phyloP scores from a whole-genome alignment of 2,888 invertebrate genomes.

The Drosophila paranaensis region DNA sequence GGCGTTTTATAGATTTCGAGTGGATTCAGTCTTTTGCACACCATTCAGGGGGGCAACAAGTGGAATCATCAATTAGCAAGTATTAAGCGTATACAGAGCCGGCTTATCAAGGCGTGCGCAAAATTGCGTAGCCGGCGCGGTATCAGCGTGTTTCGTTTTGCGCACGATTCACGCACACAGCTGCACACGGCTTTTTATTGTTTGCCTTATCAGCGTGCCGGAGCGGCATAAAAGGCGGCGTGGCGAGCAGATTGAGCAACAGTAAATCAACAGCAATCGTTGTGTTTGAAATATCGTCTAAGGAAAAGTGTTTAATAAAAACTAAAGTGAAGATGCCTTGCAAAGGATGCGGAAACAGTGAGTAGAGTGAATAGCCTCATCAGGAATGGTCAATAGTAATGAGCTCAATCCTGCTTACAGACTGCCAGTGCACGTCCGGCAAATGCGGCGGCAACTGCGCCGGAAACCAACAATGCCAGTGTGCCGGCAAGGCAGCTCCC shows the following conservation, averaged over 20 bases:
- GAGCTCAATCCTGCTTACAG: conserved; percentile 38
- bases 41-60: conserved; percentile 17
- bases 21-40: conserved; percentile 54
- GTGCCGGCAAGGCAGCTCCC: conserved; percentile 62
- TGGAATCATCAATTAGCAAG: conserved; percentile 10
- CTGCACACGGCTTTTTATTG: conserved; percentile 55
- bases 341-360: conserved; percentile 76
- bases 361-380: conserved; percentile 35
- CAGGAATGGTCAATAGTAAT: conserved; percentile 8
- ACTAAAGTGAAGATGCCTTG: conserved; percentile 67
- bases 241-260: background rate
- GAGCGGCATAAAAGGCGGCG: conserved; percentile 38
- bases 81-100: background rate
- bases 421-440: conserved; percentile 75
- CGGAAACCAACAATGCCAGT: conserved; percentile 76
- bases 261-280: conserved; percentile 23
- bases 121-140: conserved; percentile 33
- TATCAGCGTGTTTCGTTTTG: conserved; percentile 30
- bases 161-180: conserved; percentile 37
- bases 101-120: conserved; percentile 51
- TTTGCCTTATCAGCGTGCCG: conserved; percentile 45
- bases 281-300: background rate
- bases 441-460: conserved; percentile 75
- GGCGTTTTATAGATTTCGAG: conserved; percentile 53
- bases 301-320: conserved; percentile 1